phyloP scores from a whole-genome alignment of 2,797 vertebrate species.

The Carduelis carduelis region DNA sequence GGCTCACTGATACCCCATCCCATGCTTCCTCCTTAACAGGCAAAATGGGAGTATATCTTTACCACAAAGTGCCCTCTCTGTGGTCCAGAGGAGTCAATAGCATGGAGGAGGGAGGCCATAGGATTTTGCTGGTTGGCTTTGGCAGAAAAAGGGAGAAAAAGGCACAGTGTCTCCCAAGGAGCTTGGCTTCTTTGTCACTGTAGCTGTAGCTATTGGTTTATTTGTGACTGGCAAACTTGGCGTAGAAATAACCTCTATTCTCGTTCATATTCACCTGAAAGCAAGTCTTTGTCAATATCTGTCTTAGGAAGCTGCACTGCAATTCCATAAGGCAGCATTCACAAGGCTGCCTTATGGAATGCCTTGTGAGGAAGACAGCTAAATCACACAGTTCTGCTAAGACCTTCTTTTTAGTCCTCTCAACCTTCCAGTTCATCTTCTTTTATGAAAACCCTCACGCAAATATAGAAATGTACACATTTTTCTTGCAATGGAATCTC shows the following conservation, averaged over 20 bases:
- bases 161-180: background rate
- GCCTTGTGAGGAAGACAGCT: background rate
- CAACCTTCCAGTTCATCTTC: constrained; percentile 10
- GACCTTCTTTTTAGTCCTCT: background rate
- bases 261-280: background rate
- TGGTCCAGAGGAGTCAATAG: background rate
- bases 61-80: background rate
- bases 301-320: background rate
- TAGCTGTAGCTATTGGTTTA: background rate
- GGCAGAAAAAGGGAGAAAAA: background rate
- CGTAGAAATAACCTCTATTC: background rate
- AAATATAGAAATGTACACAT: constrained; percentile 7
- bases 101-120: fast-evolving
- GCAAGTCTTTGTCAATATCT: background rate
- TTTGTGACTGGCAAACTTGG: background rate
- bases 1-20: background rate
- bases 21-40: background rate
- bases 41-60: background rate
- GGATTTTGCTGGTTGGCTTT: background rate
- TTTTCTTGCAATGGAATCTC: constrained; percentile 37
- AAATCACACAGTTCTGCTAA: constrained; percentile 6
- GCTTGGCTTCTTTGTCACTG: background rate
- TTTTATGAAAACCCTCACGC: background rate
- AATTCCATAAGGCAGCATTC: background rate
- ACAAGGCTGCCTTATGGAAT: background rate